Evolutionary conservation across 2,797 vertebrate species (phyloP).

Genomic region (Falco novaeseelandiae): DNA sequence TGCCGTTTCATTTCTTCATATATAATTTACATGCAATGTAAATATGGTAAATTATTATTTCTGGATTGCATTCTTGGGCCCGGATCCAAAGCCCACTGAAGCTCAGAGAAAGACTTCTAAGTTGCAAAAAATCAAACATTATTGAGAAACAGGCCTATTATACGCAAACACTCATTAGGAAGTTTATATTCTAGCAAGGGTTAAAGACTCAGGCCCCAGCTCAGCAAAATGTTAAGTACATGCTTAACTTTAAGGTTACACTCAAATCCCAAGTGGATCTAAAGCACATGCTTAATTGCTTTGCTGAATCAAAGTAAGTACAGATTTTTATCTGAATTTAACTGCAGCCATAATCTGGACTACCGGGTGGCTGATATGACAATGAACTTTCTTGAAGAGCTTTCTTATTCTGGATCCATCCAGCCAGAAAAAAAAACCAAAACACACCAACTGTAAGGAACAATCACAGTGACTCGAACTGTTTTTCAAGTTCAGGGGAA

Average conservation of each 20-base stretch:
- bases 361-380: neutral
- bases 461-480: neutral
- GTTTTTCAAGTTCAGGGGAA: neutral
- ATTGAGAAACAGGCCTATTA: conserved; percentile 36
- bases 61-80: conserved; percentile 67
- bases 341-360: conserved; percentile 20
- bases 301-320: conserved; percentile 58
- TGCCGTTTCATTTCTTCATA: conserved; percentile 71
- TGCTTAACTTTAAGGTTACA: conserved; percentile 65
- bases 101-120: conserved; percentile 24
- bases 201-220: conserved; percentile 54
- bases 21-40: conserved; percentile 65
- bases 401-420: neutral
- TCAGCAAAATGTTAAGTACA: conserved; percentile 67
- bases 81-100: conserved; percentile 61
- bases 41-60: conserved; percentile 65
- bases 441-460: neutral
- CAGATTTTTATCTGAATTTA: conserved; percentile 61
- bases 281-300: conserved; percentile 63
- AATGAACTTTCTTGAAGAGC: neutral
- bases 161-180: conserved; percentile 21
- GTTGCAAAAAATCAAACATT: conserved; percentile 43
- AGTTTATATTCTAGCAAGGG: conserved; percentile 45
- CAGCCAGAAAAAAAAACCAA: neutral
- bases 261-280: conserved; percentile 62